Evolutionary conservation across 2,113 vertebrate genomes (phyloP).

Genomic region (Peromyscus leucopus): DNA sequence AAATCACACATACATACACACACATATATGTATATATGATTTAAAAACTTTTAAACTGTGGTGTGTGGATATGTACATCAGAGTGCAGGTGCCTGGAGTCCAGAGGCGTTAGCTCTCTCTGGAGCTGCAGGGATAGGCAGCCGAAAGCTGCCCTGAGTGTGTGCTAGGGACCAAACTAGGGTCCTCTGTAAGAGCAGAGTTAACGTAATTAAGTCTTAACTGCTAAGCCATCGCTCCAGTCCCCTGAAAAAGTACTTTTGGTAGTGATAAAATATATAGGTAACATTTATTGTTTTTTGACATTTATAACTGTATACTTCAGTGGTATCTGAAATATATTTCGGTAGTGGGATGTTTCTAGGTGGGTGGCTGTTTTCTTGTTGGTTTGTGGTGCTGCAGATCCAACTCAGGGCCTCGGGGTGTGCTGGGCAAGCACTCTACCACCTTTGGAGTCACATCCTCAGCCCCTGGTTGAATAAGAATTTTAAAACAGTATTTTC

Average conservation of each 20-base stretch:
- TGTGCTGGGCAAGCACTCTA: neutral
- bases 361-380: neutral
- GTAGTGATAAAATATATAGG: neutral
- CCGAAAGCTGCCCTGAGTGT: neutral
- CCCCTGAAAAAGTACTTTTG: neutral
- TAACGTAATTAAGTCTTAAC: neutral
- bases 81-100: no score
- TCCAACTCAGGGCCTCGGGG: neutral
- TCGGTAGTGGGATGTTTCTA: neutral
- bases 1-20: no score
- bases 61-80: neutral
- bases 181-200: neutral
- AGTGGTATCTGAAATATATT: neutral
- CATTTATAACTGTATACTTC: neutral
- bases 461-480: neutral
- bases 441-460: no score
- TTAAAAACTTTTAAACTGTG: neutral
- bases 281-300: neutral
- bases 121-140: neutral
- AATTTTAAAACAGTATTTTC: neutral
- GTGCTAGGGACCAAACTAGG: neutral
- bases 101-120: neutral
- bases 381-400: neutral
- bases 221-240: neutral
- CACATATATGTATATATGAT: neutral